Evolutionary conservation across 1,140 invertebrate species (phyloP).

Genomic region (Drosophila setifemur): DNA sequence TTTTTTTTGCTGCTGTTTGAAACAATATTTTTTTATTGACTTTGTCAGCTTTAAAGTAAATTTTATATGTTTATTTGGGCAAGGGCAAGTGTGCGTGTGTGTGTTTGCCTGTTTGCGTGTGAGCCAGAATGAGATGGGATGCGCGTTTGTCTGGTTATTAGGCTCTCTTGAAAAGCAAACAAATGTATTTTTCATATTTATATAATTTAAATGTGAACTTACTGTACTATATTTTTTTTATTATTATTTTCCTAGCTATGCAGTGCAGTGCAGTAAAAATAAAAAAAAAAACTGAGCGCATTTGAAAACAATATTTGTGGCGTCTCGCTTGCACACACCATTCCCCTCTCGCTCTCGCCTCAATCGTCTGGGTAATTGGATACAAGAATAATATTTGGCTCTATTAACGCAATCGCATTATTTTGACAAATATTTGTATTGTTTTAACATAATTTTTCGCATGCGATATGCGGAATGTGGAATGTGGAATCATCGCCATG

Average conservation of each 20-base stretch:
- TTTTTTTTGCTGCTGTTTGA: conserved; percentile 70
- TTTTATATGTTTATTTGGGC: conserved; percentile 76
- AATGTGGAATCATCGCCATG: conserved; percentile 28
- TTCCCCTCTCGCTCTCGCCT: neutral
- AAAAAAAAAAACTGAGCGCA: neutral
- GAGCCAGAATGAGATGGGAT: conserved; percentile 1
- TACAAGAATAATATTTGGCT: conserved; percentile 80
- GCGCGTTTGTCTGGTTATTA: conserved; percentile 45
- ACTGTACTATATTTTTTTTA: conserved; percentile 62
- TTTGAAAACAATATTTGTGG: neutral
- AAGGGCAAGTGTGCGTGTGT: conserved; percentile 31
- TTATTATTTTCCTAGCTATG: conserved; percentile 21
- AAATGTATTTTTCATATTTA: conserved; percentile 39
- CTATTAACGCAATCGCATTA: conserved; percentile 81
- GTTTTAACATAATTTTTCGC: conserved; percentile 79
- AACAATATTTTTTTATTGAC: conserved; percentile 81
- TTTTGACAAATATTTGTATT: conserved; percentile 81
- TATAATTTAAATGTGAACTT: conserved; percentile 66
- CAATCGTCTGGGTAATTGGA: conserved; percentile 62
- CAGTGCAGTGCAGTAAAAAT: conserved; percentile 15
- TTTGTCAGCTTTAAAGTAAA: conserved; percentile 81
- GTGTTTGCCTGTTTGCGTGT: neutral
- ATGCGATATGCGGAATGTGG: conserved; percentile 47
- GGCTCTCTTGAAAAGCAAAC: conserved; percentile 34
- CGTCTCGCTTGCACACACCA: neutral